Evolutionary conservation across 2,797 vertebrate genomes (phyloP).

Genomic region (Babyrousa celebensis): DNA sequence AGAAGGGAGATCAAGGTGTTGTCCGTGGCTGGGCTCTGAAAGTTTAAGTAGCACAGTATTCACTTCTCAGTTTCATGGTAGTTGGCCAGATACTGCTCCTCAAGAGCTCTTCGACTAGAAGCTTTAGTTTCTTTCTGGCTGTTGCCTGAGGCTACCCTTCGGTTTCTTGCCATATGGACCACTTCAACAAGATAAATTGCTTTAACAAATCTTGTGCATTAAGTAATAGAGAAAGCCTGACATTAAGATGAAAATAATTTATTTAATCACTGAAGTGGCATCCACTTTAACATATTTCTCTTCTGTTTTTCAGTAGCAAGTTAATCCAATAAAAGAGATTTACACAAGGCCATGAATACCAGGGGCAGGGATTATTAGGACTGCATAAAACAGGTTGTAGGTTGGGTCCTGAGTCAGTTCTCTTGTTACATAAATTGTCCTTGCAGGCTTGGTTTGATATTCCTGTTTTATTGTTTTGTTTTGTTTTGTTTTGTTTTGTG

Average conservation of each 20-base stretch:
- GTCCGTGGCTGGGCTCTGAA: background rate
- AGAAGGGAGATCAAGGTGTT: background rate
- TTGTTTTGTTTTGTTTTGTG: background rate
- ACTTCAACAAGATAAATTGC: background rate
- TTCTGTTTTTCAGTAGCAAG: background rate
- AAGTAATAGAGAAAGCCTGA: background rate
- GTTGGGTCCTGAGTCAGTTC: background rate
- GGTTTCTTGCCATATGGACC: background rate
- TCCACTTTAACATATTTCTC: background rate
- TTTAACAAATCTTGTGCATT: background rate
- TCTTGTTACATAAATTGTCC: background rate
- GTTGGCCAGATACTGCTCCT: background rate
- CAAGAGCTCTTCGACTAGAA: background rate
- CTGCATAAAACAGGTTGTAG: background rate
- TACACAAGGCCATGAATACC: background rate
- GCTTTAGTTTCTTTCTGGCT: background rate
- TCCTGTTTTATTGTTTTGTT: background rate
- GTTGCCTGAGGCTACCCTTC: background rate
- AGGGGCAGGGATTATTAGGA: background rate
- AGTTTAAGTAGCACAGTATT: background rate
- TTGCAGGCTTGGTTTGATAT: background rate
- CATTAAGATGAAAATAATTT: background rate
- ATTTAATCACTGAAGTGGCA: background rate
- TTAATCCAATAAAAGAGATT: background rate
- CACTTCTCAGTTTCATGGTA: background rate